Evolutionary conservation across 2,113 vertebrate species (phyloP), one percentile per base, ranked within the genome.

Genomic region (Caracal caracal): DNA sequence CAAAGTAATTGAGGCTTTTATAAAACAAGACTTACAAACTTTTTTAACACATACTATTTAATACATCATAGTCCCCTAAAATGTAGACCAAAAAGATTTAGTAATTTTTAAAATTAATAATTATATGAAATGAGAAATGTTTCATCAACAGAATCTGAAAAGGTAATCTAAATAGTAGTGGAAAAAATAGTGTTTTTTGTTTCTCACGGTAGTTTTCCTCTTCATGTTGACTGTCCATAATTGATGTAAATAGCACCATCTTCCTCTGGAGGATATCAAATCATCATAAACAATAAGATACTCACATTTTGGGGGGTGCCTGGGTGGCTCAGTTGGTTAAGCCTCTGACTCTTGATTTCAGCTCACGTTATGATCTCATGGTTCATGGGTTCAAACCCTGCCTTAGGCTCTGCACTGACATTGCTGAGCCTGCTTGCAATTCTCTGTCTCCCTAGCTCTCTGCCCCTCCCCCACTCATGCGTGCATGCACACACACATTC

Each of bases 1-100:
- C 1, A 68, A 37, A 88, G 56, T 86, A 95, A 97, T 3, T 75
- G 85, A 98, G 93, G 17, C 53, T 80, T 93, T 94, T 43, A 93
- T 68, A 86, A 95, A 96, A 75, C 56, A 70, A 95, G 63, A 79
- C 71, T 88, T 76, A 82, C 3, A 78, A n/a, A 75, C 47, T 73
- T 47, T n/a, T 95, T 83, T 43, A 28, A 0, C 59, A 80, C 61
- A 10, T 20, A 3, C 24, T 61, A 92, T 76, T 66, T 40, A 73
- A 79, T 35, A 90, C 4, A 65, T 7, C 71, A 5, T 47, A 40
- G 3, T 65, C 20, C 53, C 28, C 33, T 84, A 82, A 81, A 88
- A 82, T 56, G 47, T 43, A 84, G 7, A 33, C 15, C 40, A 37
- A 66, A 63, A 84, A 61, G 59, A 88, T 10, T 88, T 70, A 68